phyloP scores from a whole-genome alignment of 1,140 invertebrate species.

The Bombus ignitus region DNA sequence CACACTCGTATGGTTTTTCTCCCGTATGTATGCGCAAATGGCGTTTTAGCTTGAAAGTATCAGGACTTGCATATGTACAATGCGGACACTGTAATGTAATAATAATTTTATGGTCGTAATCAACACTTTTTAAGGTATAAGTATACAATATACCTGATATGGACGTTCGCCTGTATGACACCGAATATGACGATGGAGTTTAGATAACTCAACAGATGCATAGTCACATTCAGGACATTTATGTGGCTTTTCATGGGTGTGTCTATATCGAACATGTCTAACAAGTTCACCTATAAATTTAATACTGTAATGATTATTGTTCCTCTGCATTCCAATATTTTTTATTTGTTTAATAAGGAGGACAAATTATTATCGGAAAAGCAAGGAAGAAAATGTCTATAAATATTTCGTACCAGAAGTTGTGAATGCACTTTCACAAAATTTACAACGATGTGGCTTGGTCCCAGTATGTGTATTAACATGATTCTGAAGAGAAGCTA shows the following conservation, averaged over 20 bases:
- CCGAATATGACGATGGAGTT: constrained; percentile 95
- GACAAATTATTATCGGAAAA: background rate
- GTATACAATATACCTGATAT: constrained; percentile 87
- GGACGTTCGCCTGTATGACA: constrained; percentile 95
- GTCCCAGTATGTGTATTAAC: constrained; percentile 98
- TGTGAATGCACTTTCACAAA: constrained; percentile 96
- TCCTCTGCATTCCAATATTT: too few species aligned
- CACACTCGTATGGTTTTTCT: constrained; percentile 97
- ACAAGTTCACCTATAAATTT: constrained; percentile 91
- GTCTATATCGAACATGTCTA: constrained; percentile 94
- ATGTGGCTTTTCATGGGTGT: constrained; percentile 98
- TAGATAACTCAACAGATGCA: constrained; percentile 96
- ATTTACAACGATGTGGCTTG: constrained; percentile 97
- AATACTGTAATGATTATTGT: background rate
- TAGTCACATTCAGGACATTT: constrained; percentile 97
- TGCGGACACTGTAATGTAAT: constrained; percentile 91
- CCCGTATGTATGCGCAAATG: constrained; percentile 98
- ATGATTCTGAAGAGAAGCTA: constrained; percentile 96
- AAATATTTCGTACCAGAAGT: constrained; percentile 88
- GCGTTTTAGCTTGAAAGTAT: constrained; percentile 98
- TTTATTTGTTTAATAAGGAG: too few species aligned
- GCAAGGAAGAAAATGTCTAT: too few species aligned
- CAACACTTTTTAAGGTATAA: too few species aligned
- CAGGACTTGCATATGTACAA: constrained; percentile 98
- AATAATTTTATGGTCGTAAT: background rate